Conservation (phyloP, 2,113 vertebrate species). For the Cathartes aura region DNA sequence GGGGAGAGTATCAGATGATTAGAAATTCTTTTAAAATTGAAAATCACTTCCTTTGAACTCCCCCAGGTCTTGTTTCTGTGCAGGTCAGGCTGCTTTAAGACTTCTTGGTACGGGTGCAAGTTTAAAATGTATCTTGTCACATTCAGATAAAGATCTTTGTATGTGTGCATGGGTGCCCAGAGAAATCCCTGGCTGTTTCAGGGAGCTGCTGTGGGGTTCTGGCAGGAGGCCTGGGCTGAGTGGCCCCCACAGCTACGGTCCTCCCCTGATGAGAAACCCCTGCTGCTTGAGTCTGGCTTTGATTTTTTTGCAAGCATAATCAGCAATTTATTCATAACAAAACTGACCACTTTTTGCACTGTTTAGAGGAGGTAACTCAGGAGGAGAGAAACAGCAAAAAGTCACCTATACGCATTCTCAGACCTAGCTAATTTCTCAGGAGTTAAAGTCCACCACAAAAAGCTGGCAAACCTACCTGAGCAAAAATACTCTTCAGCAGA, state of each 20-base stretch:
- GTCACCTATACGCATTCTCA: background rate
- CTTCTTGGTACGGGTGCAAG: background rate
- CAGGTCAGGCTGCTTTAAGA: background rate
- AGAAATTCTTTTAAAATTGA: background rate
- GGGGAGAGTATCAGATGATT: background rate
- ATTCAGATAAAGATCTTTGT: background rate
- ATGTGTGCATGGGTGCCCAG: too few species aligned
- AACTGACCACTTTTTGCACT: background rate
- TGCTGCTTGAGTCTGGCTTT: background rate
- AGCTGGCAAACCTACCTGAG: background rate
- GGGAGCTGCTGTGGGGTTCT: background rate
- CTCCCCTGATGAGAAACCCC: background rate
- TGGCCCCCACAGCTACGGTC: accelerated
- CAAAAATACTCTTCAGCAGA: background rate
- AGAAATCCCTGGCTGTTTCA: background rate
- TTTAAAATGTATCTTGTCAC: background rate
- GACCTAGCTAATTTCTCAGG: background rate
- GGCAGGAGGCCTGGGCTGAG: background rate
- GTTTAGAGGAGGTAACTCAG: background rate
- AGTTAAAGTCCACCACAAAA: background rate
- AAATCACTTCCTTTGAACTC: background rate
- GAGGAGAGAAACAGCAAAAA: background rate
- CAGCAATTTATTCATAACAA: background rate
- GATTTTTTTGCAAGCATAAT: background rate
- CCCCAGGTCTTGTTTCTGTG: background rate